phyloP scores from a whole-genome alignment of 2,113 vertebrate species.

The Petrocephalus microphthalmus region DNA sequence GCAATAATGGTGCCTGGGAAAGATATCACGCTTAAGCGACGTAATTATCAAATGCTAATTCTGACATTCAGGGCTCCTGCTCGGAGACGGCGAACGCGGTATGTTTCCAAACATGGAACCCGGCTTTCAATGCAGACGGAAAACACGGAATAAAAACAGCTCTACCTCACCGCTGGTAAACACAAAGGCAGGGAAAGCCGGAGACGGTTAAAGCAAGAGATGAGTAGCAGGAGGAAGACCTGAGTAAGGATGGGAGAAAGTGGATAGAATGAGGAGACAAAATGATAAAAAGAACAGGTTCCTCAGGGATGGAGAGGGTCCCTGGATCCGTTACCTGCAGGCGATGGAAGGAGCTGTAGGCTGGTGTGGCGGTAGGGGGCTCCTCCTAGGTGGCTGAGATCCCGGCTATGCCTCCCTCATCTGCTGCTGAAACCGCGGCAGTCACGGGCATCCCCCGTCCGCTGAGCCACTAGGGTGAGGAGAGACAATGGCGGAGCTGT shows the following conservation, averaged over 20 bases:
- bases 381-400: slow-evolving; percentile 42
- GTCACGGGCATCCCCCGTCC: slow-evolving; percentile 48
- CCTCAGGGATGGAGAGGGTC: neutral
- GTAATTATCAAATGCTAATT: neutral
- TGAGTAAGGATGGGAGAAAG: neutral
- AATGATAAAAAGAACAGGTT: slow-evolving; percentile 26
- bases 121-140: neutral
- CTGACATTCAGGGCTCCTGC: neutral
- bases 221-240: neutral
- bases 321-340: slow-evolving; percentile 52
- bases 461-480: slow-evolving; percentile 15
- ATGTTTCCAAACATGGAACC: neutral
- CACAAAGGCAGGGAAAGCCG: neutral
- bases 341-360: slow-evolving; percentile 26
- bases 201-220: slow-evolving; percentile 19
- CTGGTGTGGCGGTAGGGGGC: slow-evolving; percentile 21
- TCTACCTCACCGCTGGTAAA: neutral
- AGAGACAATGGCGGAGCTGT: slow-evolving; percentile 30
- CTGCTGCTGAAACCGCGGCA: slow-evolving; percentile 32
- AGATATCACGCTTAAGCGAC: slow-evolving; percentile 27
- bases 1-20: neutral
- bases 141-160: neutral
- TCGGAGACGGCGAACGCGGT: neutral
- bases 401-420: slow-evolving; percentile 32
- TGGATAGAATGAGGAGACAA: slow-evolving; percentile 19